phyloP scores from a whole-genome alignment of 2,888 invertebrate genomes.

The Aethes cnicana region DNA sequence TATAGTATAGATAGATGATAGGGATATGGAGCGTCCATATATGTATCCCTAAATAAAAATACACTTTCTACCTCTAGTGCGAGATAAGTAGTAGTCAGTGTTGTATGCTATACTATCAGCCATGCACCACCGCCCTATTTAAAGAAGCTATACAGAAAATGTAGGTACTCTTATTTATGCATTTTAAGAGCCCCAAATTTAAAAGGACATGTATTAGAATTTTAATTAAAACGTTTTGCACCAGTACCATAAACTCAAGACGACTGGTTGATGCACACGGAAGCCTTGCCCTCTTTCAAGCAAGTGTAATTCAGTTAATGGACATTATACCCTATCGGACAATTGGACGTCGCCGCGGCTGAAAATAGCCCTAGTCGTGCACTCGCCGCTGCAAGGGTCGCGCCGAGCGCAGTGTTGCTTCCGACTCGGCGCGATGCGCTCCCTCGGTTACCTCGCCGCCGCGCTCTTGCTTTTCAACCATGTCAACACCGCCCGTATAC shows the following conservation, averaged over 20 bases:
- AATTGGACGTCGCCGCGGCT: conserved; percentile 39
- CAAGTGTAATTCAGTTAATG: conserved; percentile 37
- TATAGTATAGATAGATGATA: too few species aligned
- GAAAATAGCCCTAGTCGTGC: conserved; percentile 39
- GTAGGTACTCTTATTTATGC: too few species aligned
- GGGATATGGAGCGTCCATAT: too few species aligned
- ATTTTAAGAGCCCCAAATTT: too few species aligned
- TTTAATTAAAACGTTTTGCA: too few species aligned
- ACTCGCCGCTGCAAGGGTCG: conserved; percentile 14
- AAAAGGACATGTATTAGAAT: too few species aligned
- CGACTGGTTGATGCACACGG: conserved; percentile 13
- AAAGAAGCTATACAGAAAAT: too few species aligned
- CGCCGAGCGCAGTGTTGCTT: conserved; percentile 37
- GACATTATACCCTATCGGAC: conserved; percentile 37
- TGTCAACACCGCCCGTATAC: conserved; percentile 69
- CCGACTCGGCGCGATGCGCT: conserved; percentile 52
- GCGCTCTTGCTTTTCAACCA: conserved; percentile 46
- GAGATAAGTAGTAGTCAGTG: too few species aligned
- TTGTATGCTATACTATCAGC: too few species aligned
- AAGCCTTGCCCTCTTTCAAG: conserved; percentile 27
- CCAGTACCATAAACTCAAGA: neutral
- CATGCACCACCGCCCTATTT: too few species aligned
- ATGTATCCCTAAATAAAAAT: too few species aligned
- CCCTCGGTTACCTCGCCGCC: conserved; percentile 40
- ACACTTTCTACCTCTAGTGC: too few species aligned